Percentiles rank a stretch among this genome's conserved stretches.
These are phyloP conservation scores for Synodontis membranacea DNA, from an alignment of 2,113 vertebrate species.

Conservation along the genomic window DNA sequence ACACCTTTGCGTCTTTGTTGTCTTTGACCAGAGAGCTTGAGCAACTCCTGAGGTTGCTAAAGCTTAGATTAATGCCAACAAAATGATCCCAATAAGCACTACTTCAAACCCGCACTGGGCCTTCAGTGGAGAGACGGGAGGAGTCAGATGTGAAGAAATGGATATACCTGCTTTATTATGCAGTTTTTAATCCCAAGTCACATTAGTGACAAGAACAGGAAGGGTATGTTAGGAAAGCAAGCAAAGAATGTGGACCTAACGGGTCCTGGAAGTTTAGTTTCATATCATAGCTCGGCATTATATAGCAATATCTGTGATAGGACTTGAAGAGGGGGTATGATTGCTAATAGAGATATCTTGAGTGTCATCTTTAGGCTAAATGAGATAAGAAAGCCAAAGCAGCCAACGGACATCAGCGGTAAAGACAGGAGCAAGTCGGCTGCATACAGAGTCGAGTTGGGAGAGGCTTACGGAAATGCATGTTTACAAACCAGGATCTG, in stretches of 20 bases:
- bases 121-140: not conserved
- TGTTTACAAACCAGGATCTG: not conserved
- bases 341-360: not conserved
- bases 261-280: not conserved
- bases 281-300: slow-evolving; percentile 7
- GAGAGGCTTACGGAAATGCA: not conserved
- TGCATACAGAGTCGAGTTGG: not conserved
- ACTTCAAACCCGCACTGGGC: slow-evolving; percentile 9
- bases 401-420: not conserved
- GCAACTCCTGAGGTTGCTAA: not conserved
- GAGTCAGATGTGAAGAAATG: not conserved
- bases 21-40: not conserved
- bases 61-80: not conserved
- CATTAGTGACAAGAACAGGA: not conserved
- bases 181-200: not conserved
- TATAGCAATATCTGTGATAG: slow-evolving; percentile 22
- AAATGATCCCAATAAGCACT: not conserved
- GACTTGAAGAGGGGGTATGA: slow-evolving; percentile 11
- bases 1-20: not conserved
- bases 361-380: slow-evolving; percentile 24
- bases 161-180: not conserved
- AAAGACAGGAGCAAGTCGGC: not conserved
- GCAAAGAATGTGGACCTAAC: not conserved
- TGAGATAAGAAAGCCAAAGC: not conserved
- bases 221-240: not conserved